Base-by-base conservation (phyloP, 2,888 invertebrate genomes). In the Odontocolon sp. region DNA sequence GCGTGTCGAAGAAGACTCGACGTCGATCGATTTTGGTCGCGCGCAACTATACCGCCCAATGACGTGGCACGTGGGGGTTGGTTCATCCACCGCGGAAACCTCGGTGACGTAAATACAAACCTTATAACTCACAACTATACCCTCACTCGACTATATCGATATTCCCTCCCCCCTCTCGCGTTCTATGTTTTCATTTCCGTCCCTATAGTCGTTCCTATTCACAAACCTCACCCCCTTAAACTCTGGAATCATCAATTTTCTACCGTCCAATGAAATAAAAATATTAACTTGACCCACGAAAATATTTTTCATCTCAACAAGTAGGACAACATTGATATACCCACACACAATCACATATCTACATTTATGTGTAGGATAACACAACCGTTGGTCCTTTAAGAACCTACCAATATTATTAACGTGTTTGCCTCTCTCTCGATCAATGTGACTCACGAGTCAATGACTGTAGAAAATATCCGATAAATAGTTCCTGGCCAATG, bases 151-250 rank as follows among this genome's bases (percentile, higher is more conserved):
- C 23, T 26, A 5, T 23, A 36, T 8, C 14, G 31, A 4, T 3
- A 33, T 54, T 54, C 31, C 21, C 63, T 36, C 9, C 11, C 33
- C 33, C 63, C 31, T 26, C 14, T 36, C 47, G 47, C 5, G 36
- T 54, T 66, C 68, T 64, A 64, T 69, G 40, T 66, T 68, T 75
- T 75, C 75, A 78, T 78, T 74, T 78, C 74, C 67, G 78, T 71
- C 57, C 50, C 59, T 40, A 74, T 78, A 74, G 72, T 71, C 54
- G 67, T 68, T 11, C 16, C 70, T 73, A 42, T 72, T 72, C 64
- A 33, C 68, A 57, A 26, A 63, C 31, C 26, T 52, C 5, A 33
- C 14, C 9, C 63, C 8, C 47, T 56, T 33, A 16, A 40, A 23
- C 38, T 16, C 47, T 16, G 11, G 47, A 31, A 33, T 2, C 21